Evolutionary conservation across 2,888 invertebrate species (phyloP).

Genomic region (Eretmocerus hayati): DNA sequence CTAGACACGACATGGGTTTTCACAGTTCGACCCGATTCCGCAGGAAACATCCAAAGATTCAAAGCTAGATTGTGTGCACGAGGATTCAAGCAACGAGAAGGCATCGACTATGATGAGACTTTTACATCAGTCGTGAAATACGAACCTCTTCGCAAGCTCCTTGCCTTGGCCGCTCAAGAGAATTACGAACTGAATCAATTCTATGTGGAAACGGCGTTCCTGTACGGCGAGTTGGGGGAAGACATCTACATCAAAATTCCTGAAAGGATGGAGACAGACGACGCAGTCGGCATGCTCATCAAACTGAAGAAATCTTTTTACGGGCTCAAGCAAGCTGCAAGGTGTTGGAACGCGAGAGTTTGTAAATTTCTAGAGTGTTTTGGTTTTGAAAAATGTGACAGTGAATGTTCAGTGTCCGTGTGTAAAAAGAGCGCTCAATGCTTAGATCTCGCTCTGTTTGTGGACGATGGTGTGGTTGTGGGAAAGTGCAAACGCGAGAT

Average conservation of each 20-base stretch:
- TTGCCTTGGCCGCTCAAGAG: background rate
- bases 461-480: conserved; percentile 15
- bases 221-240: too few species aligned
- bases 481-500: background rate
- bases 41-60: background rate
- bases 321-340: too few species aligned
- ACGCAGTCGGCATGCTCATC: background rate
- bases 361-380: too few species aligned
- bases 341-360: conserved; percentile 2
- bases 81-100: conserved; percentile 4
- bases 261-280: background rate
- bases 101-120: conserved; percentile 5
- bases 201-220: conserved; percentile 3
- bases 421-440: conserved; percentile 1
- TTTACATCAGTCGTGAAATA: background rate
- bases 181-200: conserved; percentile 2
- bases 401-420: too few species aligned
- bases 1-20: background rate
- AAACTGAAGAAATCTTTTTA: too few species aligned
- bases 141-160: background rate
- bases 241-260: background rate
- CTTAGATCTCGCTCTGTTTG: background rate
- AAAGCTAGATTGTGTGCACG: conserved; percentile 13
- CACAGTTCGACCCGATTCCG: background rate
- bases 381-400: too few species aligned